phyloP scores from a whole-genome alignment of 2,888 invertebrate species.

The Punctoribates punctum region DNA sequence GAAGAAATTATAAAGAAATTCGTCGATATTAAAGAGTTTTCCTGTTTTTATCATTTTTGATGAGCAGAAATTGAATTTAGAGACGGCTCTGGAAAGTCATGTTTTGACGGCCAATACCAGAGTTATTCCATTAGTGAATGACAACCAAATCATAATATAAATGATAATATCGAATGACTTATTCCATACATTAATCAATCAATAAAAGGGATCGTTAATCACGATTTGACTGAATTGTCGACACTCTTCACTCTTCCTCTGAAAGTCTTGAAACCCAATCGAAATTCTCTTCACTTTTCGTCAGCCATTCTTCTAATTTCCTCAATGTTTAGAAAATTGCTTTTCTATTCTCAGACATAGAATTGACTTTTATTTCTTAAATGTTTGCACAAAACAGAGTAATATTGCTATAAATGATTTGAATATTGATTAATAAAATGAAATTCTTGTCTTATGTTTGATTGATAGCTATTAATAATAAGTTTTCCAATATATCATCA shows the following conservation, averaged over 20 bases:
- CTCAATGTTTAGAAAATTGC: not conserved
- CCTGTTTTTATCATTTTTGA: too few relatives aligned
- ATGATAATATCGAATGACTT: not conserved
- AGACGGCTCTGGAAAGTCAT: too few relatives aligned
- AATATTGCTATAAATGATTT: too few relatives aligned
- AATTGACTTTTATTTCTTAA: not conserved
- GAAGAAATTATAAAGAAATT: too few relatives aligned
- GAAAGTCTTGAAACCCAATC: not conserved
- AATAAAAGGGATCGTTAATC: slow-evolving; percentile 16
- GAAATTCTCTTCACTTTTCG: not conserved
- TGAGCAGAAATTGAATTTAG: too few relatives aligned
- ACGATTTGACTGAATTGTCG: slow-evolving; percentile 1
- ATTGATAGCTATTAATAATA: too few relatives aligned
- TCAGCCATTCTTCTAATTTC: not conserved
- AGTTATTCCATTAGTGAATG: not conserved
- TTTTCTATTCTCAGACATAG: not conserved
- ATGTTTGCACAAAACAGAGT: not conserved
- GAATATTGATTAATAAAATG: too few relatives aligned
- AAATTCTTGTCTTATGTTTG: not conserved
- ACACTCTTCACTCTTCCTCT: not conserved
- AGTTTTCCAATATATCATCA: too few relatives aligned
- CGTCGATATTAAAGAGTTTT: too few relatives aligned
- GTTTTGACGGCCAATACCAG: too few relatives aligned
- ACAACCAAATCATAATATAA: not conserved
- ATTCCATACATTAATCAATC: not conserved